Base-by-base conservation (phyloP, 2,888 invertebrate genomes). In the Drepana falcataria region DNA sequence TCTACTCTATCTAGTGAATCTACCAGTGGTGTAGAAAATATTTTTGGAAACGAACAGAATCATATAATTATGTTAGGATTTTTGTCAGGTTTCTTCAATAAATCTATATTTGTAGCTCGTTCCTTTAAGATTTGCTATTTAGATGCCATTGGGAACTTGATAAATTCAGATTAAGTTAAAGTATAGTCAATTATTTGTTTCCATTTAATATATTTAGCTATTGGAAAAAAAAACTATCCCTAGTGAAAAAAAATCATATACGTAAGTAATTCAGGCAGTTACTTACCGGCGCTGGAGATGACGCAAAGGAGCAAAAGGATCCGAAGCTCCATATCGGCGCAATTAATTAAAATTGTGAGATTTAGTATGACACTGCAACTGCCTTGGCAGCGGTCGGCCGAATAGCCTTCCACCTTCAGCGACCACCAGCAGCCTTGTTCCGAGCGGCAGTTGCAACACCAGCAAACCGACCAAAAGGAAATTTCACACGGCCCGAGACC, bases 401-500 rank as follows among this genome's bases (percentile, higher is more conserved):
- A 72, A 72, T 71, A 71, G 44, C 44, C 44, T 44, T 44, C 44
- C 9, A 44, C 44, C 7, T 44, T 9, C 44, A 44, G 44, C 44
- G 7, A 9, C 9, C 40, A 3, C 44, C 44, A 44, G 44, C 44
- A 44, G 44, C 44, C 44, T 9, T 9, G 44, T 44, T 44, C 44
- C 44, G 9, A 44, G 6, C 21, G 21, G 21, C 21, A 21, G 66
- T 84, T 82, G 76, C 81, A 40, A 51, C 40, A 51, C 40, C 60
- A 68, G 81, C 80, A 60, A 63, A 73, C 76, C 44, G 44, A 44
- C 74, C 80, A 68, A 79, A 75, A 64, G 68, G 65, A 69, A 81
- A 87, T 87, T 87, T 81, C 81, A 75, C 82, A 85, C 87, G 86
- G 70, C 63, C 70, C 65, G 59, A 55, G 61, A 61, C 74, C 81